Percentiles rank a stretch among this genome's conserved stretches.
Evolutionary conservation across 2,113 vertebrate species (phyloP).

Genomic region (Hypomesus transpacificus): DNA sequence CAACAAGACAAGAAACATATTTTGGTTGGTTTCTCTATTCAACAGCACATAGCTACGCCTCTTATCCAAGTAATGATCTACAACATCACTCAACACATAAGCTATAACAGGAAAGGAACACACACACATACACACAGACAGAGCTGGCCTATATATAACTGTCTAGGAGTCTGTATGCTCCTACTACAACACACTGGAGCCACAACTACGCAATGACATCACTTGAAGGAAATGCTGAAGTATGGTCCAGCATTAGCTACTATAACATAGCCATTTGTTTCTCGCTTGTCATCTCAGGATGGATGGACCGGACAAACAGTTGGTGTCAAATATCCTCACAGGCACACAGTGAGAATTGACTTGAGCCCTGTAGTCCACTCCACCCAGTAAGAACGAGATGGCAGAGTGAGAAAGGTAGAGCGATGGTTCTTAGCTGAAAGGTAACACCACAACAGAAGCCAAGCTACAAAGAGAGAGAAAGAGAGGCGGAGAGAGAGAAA

Average conservation of each 20-base stretch:
- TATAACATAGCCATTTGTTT: too few relatives aligned
- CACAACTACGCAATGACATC: too few relatives aligned
- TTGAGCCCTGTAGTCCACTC: background rate
- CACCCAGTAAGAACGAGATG: background rate
- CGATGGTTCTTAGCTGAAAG: background rate
- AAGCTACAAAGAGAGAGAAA: slow-evolving; percentile 6
- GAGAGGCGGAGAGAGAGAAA: background rate
- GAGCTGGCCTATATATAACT: background rate
- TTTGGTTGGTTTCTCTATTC: too few relatives aligned
- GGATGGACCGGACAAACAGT: too few relatives aligned
- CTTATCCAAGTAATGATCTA: too few relatives aligned
- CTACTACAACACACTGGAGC: background rate
- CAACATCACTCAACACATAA: background rate
- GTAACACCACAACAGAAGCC: slow-evolving; percentile 1
- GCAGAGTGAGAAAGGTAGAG: background rate
- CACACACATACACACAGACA: background rate
- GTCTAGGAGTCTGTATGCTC: background rate
- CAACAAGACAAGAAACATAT: too few relatives aligned
- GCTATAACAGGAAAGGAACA: slow-evolving; percentile 3
- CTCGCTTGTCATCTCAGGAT: too few relatives aligned
- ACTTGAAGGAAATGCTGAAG: too few relatives aligned
- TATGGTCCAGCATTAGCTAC: too few relatives aligned
- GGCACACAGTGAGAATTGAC: too few relatives aligned
- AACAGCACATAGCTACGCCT: too few relatives aligned
- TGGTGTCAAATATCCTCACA: too few relatives aligned